Evolutionary conservation across 2,113 vertebrate species (phyloP).

Genomic region (Carassius gibelio): DNA sequence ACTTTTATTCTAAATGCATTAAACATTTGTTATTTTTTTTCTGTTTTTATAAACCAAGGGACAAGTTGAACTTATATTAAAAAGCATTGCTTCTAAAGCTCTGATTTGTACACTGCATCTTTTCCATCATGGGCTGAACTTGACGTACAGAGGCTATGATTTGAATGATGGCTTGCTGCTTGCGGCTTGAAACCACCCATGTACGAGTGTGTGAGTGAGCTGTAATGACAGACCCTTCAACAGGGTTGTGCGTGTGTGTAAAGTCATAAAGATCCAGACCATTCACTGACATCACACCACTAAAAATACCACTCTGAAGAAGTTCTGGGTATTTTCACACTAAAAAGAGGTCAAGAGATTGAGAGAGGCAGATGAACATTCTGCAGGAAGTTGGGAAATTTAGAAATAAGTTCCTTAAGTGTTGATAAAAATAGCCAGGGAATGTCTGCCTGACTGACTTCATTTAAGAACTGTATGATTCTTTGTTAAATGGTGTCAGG

Average conservation of each 20-base stretch:
- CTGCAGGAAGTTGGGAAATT: constrained; percentile 8
- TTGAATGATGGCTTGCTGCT: not conserved
- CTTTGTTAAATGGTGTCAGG: constrained; percentile 41
- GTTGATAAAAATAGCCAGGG: constrained; percentile 35
- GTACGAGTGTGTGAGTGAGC: not conserved
- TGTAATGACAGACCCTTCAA: constrained; percentile 16
- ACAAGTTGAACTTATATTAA: not conserved
- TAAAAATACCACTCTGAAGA: constrained; percentile 18
- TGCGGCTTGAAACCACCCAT: not conserved
- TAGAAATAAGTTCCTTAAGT: constrained; percentile 12
- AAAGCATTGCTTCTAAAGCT: not conserved
- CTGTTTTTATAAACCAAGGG: not conserved
- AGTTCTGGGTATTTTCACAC: not conserved
- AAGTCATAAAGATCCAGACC: not conserved
- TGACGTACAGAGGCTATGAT: not conserved
- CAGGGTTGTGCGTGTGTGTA: not conserved
- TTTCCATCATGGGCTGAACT: not conserved
- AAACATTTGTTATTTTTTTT: no score
- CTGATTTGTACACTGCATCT: not conserved
- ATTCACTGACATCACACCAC: not conserved
- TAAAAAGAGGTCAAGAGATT: not conserved
- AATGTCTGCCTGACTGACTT: constrained; percentile 21
- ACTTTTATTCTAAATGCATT: no score
- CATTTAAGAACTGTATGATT: constrained; percentile 16
- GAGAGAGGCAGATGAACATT: not conserved